These are phyloP conservation scores for Tetrapedia diversipes DNA, from an alignment of 2,888 invertebrate genomes.

Conservation along the genomic window DNA sequence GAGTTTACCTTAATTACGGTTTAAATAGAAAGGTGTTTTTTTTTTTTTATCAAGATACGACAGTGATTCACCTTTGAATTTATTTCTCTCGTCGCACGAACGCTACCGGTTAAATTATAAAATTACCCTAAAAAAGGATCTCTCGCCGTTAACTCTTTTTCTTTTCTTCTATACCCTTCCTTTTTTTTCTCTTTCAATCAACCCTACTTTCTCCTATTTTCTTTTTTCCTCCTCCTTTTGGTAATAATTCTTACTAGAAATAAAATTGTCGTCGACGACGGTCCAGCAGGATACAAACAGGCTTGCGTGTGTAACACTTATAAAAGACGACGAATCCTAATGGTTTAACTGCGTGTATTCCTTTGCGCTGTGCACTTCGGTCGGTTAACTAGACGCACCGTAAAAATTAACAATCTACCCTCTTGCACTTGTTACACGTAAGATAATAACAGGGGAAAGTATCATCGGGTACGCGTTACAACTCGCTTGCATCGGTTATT, in stretches of 20 bases:
- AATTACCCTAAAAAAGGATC: conserved; percentile 41
- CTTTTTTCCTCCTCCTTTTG: conserved; percentile 9
- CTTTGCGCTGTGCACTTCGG: conserved; percentile 18
- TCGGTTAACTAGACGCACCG: conserved; percentile 37
- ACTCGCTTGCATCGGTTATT: conserved; percentile 34
- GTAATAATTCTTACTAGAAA: conserved; percentile 39
- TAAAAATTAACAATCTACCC: conserved; percentile 27
- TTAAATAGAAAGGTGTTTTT: conserved; percentile 54
- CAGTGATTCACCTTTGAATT: conserved; percentile 49
- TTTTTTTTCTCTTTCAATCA: not conserved
- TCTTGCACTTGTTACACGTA: conserved; percentile 25
- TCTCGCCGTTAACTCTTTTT: conserved; percentile 21
- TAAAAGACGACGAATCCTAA: conserved; percentile 6
- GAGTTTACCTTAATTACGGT: conserved; percentile 38
- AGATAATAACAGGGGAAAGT: conserved; percentile 33
- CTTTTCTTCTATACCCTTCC: not conserved
- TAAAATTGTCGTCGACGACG: conserved; percentile 25
- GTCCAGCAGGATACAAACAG: conserved; percentile 19
- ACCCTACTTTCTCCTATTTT: not conserved
- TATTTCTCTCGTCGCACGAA: conserved; percentile 35
- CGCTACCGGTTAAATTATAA: conserved; percentile 52
- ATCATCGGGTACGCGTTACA: conserved; percentile 38
- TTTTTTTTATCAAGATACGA: conserved; percentile 47
- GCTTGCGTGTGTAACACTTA: conserved; percentile 8
- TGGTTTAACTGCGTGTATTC: conserved; percentile 2